Conservation (phyloP, 64 coral and sea anemone genomes). For the Acropora yongei region DNA sequence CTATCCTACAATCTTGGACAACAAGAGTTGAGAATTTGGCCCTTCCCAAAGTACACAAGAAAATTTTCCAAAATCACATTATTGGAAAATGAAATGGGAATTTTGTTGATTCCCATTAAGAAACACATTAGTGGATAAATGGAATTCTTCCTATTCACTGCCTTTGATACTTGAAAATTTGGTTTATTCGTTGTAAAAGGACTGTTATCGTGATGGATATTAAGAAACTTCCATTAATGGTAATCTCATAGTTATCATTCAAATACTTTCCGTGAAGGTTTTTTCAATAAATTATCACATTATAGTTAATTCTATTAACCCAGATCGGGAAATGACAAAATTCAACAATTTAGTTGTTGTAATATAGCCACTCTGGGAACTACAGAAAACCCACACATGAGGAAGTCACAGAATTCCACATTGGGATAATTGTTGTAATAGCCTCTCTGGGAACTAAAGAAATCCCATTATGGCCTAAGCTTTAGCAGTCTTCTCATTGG, state of each 20-base stretch:
- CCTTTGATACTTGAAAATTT: background rate
- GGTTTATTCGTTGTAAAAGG: background rate
- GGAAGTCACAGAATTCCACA: background rate
- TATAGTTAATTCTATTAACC: background rate
- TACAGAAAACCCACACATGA: background rate
- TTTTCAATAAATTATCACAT: background rate
- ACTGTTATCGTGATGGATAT: background rate
- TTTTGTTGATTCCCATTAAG: background rate
- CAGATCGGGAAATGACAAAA: conserved; percentile 3
- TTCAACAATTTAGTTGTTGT: background rate
- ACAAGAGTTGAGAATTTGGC: too few species aligned
- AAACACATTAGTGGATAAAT: conserved; percentile 3
- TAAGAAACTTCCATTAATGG: conserved; percentile 1
- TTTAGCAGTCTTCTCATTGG: too few species aligned
- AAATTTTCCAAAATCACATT: conserved; percentile 17
- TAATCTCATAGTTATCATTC: background rate
- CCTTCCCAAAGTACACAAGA: too few species aligned
- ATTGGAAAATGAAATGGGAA: conserved; percentile 11
- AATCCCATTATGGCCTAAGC: too few species aligned
- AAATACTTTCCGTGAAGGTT: background rate
- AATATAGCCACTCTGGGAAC: background rate
- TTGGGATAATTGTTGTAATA: too few species aligned
- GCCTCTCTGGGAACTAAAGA: too few species aligned
- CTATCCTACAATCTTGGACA: too few species aligned
- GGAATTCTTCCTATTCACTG: conserved; percentile 18